Evolutionary conservation across 2,888 invertebrate genomes (phyloP).

Genomic region (Lepetodrilus schrolli): DNA sequence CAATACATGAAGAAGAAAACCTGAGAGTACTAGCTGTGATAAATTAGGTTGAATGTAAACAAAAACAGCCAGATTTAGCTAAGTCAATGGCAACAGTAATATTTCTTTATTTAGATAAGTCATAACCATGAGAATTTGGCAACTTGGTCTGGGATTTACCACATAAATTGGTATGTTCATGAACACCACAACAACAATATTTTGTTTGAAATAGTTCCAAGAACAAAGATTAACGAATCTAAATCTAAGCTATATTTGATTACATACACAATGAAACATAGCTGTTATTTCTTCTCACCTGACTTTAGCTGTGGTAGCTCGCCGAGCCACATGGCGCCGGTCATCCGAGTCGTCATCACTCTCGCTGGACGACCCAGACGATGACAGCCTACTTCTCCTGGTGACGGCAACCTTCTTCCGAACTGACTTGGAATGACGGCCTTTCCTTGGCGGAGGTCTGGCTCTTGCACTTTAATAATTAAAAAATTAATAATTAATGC

Average conservation of each 20-base stretch:
- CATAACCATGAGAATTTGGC: neutral
- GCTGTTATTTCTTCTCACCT: neutral
- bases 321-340: conserved; percentile 16
- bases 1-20: no score
- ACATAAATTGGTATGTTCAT: neutral
- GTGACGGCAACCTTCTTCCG: neutral
- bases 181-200: neutral
- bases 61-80: no score
- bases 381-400: conserved; percentile 5
- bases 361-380: neutral
- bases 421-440: neutral
- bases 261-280: neutral
- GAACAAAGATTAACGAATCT: neutral
- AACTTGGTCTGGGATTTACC: neutral
- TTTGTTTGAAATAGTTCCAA: neutral
- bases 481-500: neutral
- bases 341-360: conserved; percentile 31
- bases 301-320: conserved; percentile 30
- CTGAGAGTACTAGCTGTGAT: no score
- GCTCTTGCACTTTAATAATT: neutral
- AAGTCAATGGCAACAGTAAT: no score
- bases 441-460: neutral
- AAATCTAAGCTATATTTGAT: neutral
- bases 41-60: no score
- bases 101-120: no score